Conservation (phyloP, 2,113 vertebrate genomes). For the Merops nubicus region DNA sequence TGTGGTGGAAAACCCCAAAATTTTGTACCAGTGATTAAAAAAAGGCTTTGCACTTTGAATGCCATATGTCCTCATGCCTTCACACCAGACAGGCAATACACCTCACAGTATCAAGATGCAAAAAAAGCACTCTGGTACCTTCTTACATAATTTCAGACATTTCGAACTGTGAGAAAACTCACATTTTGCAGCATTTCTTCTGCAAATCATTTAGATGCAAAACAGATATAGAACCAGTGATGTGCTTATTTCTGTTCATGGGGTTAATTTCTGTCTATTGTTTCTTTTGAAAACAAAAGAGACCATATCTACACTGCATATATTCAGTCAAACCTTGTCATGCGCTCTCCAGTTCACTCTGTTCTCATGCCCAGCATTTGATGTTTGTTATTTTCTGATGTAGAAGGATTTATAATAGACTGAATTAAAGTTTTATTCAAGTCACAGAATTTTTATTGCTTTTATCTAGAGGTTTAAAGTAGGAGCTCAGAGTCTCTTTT, state of each 20-base stretch:
- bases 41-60: background rate
- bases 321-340: background rate
- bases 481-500: conserved; percentile 32
- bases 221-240: background rate
- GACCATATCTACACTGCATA: background rate
- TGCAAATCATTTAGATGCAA: background rate
- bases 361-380: conserved; percentile 8
- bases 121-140: background rate
- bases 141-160: background rate
- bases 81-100: background rate
- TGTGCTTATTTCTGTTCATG: background rate
- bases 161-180: background rate
- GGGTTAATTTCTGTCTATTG: background rate
- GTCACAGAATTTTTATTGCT: conserved; percentile 25
- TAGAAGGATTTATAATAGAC: conserved; percentile 41
- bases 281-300: conserved; percentile 17
- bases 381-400: conserved; percentile 12
- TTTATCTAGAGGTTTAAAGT: conserved; percentile 47
- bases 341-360: background rate
- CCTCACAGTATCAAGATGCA: background rate
- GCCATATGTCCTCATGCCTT: background rate
- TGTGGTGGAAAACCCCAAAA: background rate
- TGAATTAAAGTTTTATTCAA: conserved; percentile 19
- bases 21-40: background rate
- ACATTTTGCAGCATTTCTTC: background rate